Evolutionary conservation across 2,113 vertebrate species (phyloP), one percentile per base, ranked within the genome.

Genomic region (Propithecus coquereli): DNA sequence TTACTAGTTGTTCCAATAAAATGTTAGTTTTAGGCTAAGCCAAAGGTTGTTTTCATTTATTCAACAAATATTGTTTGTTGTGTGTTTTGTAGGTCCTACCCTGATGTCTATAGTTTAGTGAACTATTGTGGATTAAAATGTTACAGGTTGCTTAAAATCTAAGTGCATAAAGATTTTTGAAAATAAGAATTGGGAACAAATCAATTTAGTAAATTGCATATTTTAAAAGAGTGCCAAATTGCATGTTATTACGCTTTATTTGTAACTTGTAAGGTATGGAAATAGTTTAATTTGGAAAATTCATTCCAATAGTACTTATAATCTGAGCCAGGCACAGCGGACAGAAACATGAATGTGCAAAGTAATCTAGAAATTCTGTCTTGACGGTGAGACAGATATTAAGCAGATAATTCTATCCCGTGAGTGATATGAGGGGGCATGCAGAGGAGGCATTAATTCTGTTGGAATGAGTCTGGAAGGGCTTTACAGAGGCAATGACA

Each of bases 11-110:
- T n/a, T 83, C 68, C 25, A 57, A 9, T 63, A 54, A 70, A 27
- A 37, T 63, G 27, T 87, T 97, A 74, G 57, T 85, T 95, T 91
- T 94, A 94, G 34, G 25, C n/a, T 85, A 37, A 43, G 52, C 34
- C 30, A 76, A 74, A 93, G 52, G 3, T 54, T 54, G 50, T 7
- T 89, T 94, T 94, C 30, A 73, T 93, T 84, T 77, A 57, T 77
- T 94, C 86, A 90, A 2, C 22, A 87, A 45, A 59, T 22, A 54
- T 2, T 23, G 30, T 77, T 32, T 77, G 0, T 81, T 52, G 6
- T 93, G 11, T 93, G 11, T 45, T 73, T 81, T 81, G 16, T 50
- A 61, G 20, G 61, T 5, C 23, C 20, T 43, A 34, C 40, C 23
- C 25, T 94, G 25, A 17, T 18, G 54, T 70, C 70, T 83, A 18